Conservation (phyloP, 2,888 invertebrate species). For the Lasius platythorax region DNA sequence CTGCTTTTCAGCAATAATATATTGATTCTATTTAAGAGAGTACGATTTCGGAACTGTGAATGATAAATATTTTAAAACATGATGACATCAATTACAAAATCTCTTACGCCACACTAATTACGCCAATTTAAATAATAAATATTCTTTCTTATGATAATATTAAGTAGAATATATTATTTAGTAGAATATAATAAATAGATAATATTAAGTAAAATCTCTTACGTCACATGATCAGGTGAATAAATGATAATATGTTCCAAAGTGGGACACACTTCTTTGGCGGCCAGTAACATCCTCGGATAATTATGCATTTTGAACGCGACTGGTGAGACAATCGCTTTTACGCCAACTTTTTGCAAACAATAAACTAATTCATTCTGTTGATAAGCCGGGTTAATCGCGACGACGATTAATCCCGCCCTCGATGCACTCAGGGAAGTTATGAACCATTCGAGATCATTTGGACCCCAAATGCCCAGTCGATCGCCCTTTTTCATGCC, state of each 20-base stretch:
- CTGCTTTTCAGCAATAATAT: no score
- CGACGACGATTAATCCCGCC: constrained; percentile 91
- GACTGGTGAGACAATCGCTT: constrained; percentile 89
- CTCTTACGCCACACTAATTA: not conserved
- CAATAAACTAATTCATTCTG: constrained; percentile 91
- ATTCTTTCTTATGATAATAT: not conserved
- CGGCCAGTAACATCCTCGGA: constrained; percentile 87
- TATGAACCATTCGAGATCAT: constrained; percentile 92
- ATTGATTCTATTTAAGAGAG: not conserved
- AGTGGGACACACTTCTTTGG: constrained; percentile 88
- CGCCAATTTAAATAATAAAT: not conserved
- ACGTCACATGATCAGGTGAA: constrained; percentile 78
- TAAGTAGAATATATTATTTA: not conserved
- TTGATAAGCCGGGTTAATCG: constrained; percentile 92
- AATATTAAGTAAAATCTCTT: constrained; percentile 60
- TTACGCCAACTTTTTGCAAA: constrained; percentile 90
- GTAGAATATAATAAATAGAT: not conserved
- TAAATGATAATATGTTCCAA: constrained; percentile 84
- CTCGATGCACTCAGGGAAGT: constrained; percentile 91
- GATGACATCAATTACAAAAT: not conserved
- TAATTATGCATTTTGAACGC: constrained; percentile 90
- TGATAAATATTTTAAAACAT: not conserved
- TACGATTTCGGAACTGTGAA: not conserved
- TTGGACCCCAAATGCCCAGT: constrained; percentile 93
- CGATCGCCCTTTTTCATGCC: constrained; percentile 91